Evolutionary conservation across 2,797 vertebrate species (phyloP), one percentile per base, ranked within the genome.

Genomic region (Taenioides sp.): DNA sequence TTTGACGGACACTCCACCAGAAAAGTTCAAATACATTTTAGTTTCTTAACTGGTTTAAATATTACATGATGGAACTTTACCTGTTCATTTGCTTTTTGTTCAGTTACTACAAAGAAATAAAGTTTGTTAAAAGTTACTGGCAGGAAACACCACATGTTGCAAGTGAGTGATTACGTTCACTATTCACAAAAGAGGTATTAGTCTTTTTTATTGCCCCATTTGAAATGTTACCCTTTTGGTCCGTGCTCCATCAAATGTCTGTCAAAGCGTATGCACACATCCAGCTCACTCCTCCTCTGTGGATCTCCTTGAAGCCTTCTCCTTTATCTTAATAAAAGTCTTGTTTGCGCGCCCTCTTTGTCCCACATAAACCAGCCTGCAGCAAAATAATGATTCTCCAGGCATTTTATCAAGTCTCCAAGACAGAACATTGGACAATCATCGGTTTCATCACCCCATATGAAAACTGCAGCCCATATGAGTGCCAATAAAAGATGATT

Each of bases 271-370:
- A 61, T 16, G 68, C 47, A 64, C 16, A 11, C 14, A 12, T 12
- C 65, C 49, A 60, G 18, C 43, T 47, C 0, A 34, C 0, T 60
- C 28, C 63, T 81, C 67, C 72, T 54, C 34, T 77, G 60, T 65
- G 60, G 73, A 79, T 76, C 62, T 73, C 43, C 75, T 67, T 55
- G 58, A 54, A 28, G 66, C 37, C 0, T 50, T 28, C 69, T 74
- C 65, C 52, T 80, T 82, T 75, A 77, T 83, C 73, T 81, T 73
- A 72, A 81, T 80, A 80, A 84, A 73, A 14, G 16, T 68, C 78
- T 86, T 86, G 66, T 80, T 86, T 86, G 64, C 55, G 78, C 62
- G 57, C 52, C 78, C 75, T 68, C 67, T 78, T 61, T 67, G 43
- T 68, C 73, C 76, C 40, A 74, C 80, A 84, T 73, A 81, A 63